Evolutionary conservation across 1,140 invertebrate species (phyloP).

Genomic region (Camponotus vicinus): DNA sequence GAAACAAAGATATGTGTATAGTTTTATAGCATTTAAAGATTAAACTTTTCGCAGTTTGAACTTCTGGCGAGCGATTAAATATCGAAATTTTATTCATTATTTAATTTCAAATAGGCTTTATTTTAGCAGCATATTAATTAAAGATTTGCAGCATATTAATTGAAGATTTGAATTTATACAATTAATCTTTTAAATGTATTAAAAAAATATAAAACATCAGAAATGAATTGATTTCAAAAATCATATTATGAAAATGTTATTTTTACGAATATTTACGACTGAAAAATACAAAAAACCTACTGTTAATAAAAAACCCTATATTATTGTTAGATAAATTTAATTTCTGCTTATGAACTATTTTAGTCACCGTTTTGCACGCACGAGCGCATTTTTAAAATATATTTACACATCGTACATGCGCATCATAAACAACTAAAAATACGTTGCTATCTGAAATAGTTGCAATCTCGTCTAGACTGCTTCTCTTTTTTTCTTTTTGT

Average conservation of each 20-base stretch:
- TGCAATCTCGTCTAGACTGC: neutral
- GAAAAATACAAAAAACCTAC: conserved; percentile 3
- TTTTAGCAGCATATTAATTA: neutral
- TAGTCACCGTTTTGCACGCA: conserved; percentile 26
- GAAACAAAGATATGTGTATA: neutral
- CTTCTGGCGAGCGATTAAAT: neutral
- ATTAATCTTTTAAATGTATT: neutral
- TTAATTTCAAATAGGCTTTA: neutral
- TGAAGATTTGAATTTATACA: neutral
- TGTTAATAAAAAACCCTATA: conserved; percentile 5
- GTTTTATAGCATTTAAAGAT: neutral
- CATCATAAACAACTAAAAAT: conserved; percentile 31
- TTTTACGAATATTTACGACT: neutral
- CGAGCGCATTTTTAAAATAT: conserved; percentile 35
- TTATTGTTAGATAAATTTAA: conserved; percentile 1
- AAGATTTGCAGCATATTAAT: neutral
- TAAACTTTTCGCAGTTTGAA: neutral
- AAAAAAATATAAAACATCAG: neutral
- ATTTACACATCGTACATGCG: conserved; percentile 13
- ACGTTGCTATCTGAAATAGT: conserved; percentile 9
- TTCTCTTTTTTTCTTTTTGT: neutral
- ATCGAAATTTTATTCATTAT: neutral
- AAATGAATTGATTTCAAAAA: neutral
- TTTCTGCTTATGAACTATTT: conserved; percentile 41
- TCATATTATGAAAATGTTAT: conserved; percentile 12